Conservation (phyloP, 2,888 invertebrate species). For the Lithophane ornitopus region DNA sequence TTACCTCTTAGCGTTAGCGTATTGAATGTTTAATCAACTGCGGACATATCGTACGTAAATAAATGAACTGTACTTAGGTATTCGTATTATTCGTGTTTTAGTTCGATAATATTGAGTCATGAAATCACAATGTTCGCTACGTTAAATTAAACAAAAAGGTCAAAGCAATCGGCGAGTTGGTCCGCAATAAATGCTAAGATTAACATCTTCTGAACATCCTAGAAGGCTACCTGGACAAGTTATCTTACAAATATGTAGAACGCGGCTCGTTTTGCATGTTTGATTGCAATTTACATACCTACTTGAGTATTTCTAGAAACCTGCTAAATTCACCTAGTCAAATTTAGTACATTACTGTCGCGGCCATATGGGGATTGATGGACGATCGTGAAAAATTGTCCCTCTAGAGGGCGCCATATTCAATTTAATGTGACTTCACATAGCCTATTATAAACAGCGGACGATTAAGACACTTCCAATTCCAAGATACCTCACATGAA, state of each 20-base stretch:
- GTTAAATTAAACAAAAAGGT: slow-evolving; percentile 1
- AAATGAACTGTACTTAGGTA: neutral
- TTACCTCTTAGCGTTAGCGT: slow-evolving; percentile 3
- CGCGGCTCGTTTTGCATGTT: neutral
- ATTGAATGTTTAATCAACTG: slow-evolving; percentile 11
- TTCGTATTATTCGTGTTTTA: neutral
- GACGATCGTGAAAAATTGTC: no score
- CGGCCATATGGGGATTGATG: no score
- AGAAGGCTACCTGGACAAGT: neutral
- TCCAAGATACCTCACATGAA: no score
- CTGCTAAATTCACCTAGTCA: neutral
- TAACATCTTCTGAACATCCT: neutral
- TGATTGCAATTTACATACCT: neutral
- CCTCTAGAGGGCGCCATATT: no score
- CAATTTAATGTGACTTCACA: no score
- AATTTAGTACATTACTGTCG: no score
- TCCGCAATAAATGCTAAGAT: slow-evolving; percentile 4
- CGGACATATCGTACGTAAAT: neutral
- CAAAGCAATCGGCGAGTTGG: neutral
- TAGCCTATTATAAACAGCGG: no score
- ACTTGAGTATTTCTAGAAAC: neutral
- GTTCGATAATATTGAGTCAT: neutral
- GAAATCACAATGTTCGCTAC: neutral
- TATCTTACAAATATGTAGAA: neutral
- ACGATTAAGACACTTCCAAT: no score